Percentiles rank a stretch among this genome's conserved stretches.
phyloP scores from a whole-genome alignment of 2,113 vertebrate species.

The Scomber japonicus region DNA sequence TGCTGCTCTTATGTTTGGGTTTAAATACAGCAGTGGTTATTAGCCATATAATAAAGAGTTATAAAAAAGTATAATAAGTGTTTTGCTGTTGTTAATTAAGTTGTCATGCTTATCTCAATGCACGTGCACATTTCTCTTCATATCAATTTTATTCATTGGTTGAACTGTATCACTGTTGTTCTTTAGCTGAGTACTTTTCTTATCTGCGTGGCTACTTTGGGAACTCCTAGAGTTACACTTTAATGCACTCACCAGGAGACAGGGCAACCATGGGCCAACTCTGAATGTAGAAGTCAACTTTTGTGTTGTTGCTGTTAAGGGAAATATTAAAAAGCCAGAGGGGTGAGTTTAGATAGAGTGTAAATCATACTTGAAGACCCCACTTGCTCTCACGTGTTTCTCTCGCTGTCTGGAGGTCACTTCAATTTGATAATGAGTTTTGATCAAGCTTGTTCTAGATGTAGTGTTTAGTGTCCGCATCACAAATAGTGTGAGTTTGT shows the following conservation, averaged over 20 bases:
- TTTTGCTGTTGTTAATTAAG: too few species aligned
- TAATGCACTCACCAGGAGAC: not conserved
- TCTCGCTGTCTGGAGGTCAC: not conserved
- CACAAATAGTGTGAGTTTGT: conserved; percentile 5
- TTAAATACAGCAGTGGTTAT: not conserved
- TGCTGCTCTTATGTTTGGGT: not conserved
- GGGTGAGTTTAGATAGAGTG: not conserved
- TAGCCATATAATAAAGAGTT: not conserved
- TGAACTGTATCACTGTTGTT: not conserved
- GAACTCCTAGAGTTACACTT: not conserved
- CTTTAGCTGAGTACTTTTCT: not conserved
- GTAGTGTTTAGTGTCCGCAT: conserved; percentile 13
- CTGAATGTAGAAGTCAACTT: not conserved
- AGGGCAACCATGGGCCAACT: not conserved
- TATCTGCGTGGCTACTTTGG: not conserved
- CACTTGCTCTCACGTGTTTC: not conserved
- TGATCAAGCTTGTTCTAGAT: conserved; percentile 37
- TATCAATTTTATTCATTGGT: too few species aligned
- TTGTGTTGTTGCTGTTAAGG: not conserved
- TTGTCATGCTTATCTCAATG: too few species aligned
- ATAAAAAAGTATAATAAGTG: too few species aligned
- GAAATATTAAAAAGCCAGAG: not conserved
- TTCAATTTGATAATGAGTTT: conserved; percentile 31
- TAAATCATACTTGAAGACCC: not conserved
- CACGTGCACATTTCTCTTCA: too few species aligned